Percentiles rank a stretch among this genome's conserved stretches.
These are phyloP conservation scores for Nilaparvata lugens DNA, from an alignment of 1,140 invertebrate genomes.

Conservation along the genomic window DNA sequence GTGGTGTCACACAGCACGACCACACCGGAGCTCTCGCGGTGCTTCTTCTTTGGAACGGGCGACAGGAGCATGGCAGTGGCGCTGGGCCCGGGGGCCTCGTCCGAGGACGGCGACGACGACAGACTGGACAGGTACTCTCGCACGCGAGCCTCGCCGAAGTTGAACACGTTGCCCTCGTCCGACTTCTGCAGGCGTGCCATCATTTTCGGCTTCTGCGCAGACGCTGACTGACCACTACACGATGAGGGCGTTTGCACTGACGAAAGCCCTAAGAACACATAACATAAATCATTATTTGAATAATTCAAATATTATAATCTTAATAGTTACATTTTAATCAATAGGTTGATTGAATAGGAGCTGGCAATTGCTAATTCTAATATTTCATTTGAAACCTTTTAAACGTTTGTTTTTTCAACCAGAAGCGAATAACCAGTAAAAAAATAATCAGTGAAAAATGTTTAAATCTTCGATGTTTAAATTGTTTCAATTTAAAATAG, in stretches of 20 bases:
- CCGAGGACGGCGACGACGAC: constrained; percentile 37
- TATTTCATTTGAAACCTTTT: too few species aligned
- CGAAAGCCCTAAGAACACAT: constrained; percentile 32
- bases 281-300: neutral
- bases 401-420: too few species aligned
- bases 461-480: too few species aligned
- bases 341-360: too few species aligned
- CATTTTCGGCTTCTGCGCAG: constrained; percentile 20
- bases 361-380: too few species aligned
- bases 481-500: too few species aligned
- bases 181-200: neutral
- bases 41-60: constrained; percentile 16
- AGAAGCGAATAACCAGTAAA: neutral
- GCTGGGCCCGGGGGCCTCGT: constrained; percentile 20
- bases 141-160: constrained; percentile 44
- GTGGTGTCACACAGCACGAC: neutral
- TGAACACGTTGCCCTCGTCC: constrained; percentile 37
- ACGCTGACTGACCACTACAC: constrained; percentile 1
- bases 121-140: constrained; percentile 43
- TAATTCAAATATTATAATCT: too few species aligned
- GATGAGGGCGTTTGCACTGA: constrained; percentile 29
- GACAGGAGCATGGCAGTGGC: neutral
- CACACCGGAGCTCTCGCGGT: neutral
- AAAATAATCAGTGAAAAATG: too few species aligned
- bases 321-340: too few species aligned